These are phyloP conservation scores for Celastrina argiolus DNA, from an alignment of 2,888 invertebrate species.

Conservation along the genomic window DNA sequence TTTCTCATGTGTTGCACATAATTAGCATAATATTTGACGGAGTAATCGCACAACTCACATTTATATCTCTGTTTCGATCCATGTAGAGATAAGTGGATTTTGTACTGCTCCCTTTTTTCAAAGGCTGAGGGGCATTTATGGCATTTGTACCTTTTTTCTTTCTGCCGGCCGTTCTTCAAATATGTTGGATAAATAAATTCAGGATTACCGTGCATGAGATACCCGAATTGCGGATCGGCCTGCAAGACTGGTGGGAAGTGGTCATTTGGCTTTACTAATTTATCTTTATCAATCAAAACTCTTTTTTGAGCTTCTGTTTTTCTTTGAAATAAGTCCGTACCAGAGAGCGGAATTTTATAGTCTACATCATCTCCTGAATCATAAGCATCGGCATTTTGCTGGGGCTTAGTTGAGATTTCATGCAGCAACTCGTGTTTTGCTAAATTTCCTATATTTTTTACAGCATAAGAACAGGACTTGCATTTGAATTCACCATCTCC, in stretches of 20 bases:
- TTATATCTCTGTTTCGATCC: constrained; percentile 90
- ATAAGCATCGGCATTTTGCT: constrained; percentile 52
- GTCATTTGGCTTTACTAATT: constrained; percentile 71
- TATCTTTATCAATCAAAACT: constrained; percentile 68
- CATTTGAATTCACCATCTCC: constrained; percentile 82
- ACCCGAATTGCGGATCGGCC: constrained; percentile 82
- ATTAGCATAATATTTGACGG: constrained; percentile 91
- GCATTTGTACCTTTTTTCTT: constrained; percentile 88
- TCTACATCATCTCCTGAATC: constrained; percentile 71
- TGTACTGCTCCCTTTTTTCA: constrained; percentile 90
- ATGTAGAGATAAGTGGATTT: constrained; percentile 88
- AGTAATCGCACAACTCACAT: constrained; percentile 91
- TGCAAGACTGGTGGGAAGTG: constrained; percentile 73
- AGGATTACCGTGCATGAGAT: constrained; percentile 85
- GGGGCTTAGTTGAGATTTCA: constrained; percentile 55
- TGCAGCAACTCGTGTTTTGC: constrained; percentile 81
- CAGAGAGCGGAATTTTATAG: constrained; percentile 79
- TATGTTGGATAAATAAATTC: constrained; percentile 87
- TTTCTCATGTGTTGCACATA: constrained; percentile 89
- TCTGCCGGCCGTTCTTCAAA: constrained; percentile 84
- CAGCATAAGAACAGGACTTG: constrained; percentile 83
- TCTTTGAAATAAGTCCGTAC: constrained; percentile 81
- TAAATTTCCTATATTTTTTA: constrained; percentile 82
- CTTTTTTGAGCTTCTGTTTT: constrained; percentile 79
- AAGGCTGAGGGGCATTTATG: constrained; percentile 92